Conservation (phyloP, 2,888 invertebrate genomes). For the Eledona agricola region DNA sequence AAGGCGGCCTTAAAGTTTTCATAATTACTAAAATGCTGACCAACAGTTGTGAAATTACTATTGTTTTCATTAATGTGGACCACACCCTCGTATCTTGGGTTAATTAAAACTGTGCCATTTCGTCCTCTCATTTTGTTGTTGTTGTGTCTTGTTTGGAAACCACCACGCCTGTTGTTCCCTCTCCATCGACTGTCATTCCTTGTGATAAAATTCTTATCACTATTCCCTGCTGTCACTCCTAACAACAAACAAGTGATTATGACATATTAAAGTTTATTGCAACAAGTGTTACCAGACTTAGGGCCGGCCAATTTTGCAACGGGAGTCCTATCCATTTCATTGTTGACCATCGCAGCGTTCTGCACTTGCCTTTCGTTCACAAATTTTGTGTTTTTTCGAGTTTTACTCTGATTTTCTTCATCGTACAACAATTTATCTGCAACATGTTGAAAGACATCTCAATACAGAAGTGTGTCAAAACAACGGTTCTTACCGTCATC, state of each 20-base stretch:
- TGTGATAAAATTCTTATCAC: neutral
- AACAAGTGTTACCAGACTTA: no score
- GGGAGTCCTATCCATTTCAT: no score
- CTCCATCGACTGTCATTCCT: conserved; percentile 11
- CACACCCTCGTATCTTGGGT: conserved; percentile 36
- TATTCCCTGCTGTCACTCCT: conserved; percentile 2
- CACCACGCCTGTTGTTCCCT: conserved; percentile 1
- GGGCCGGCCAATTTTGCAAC: no score
- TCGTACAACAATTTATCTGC: conserved; percentile 28
- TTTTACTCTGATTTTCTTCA: conserved; percentile 2
- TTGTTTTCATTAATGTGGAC: conserved; percentile 31
- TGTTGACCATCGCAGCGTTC: no score
- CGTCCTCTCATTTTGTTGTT: conserved; percentile 8
- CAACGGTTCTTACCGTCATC: conserved; percentile 17
- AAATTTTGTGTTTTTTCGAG: conserved; percentile 14
- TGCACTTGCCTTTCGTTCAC: conserved; percentile 6
- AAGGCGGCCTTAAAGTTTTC: conserved; percentile 9
- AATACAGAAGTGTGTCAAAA: no score
- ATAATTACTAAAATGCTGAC: neutral
- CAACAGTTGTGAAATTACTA: conserved; percentile 5
- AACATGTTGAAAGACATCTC: conserved; percentile 7
- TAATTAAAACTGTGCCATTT: conserved; percentile 36
- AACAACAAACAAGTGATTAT: no score
- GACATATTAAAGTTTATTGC: no score
- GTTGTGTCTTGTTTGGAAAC: conserved; percentile 8